Evolutionary conservation across 2,797 vertebrate genomes (phyloP), one percentile per base, ranked within the genome.

Genomic region (Nothura maculosa): DNA sequence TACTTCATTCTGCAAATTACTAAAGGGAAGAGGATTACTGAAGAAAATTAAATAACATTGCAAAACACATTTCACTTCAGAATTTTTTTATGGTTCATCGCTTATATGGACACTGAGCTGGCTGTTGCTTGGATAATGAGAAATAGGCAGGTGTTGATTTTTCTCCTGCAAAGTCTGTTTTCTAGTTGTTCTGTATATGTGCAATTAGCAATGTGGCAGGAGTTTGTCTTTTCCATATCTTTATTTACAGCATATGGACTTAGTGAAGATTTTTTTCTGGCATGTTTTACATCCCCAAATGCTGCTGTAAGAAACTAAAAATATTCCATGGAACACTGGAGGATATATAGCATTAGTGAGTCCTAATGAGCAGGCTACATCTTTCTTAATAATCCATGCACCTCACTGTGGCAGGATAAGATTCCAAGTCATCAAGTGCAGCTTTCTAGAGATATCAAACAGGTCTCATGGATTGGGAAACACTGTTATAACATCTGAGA

Each of bases 1-100:
- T 87, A 69, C 43, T 94, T 93, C 25, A 17, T 89, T 88, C 74
- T 88, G 55, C 63, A 90, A 77, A 86, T 85, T 93, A 54, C 77
- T 67, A 32, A 63, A 80, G 47, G 27, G 67, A 87, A 77, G 76
- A 91, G 57, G 87, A 91, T 64, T 88, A 70, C 60, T 48, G 77
- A 90, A 81, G 55, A 81, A 74, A 92, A 93, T 77, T 89, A 91
- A 54, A 34, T n/a, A 47, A 48, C 36, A 32, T 76, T 84, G 27
- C 66, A 90, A 60, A 57, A 78, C 87, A 64, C 0, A 0, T 63
- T 83, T 92, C 1, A 2, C 43, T 73, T 92, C n/a, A 10, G 92
- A 85, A 47, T 62, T 64, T 34, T 61, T 68, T 82, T 66, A 28
- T 77, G 74, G 50, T 70, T 89, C 61, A 50, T 14, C 13, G 21